Evolutionary conservation across 1,140 invertebrate genomes (phyloP).

Genomic region (Idris sp.): DNA sequence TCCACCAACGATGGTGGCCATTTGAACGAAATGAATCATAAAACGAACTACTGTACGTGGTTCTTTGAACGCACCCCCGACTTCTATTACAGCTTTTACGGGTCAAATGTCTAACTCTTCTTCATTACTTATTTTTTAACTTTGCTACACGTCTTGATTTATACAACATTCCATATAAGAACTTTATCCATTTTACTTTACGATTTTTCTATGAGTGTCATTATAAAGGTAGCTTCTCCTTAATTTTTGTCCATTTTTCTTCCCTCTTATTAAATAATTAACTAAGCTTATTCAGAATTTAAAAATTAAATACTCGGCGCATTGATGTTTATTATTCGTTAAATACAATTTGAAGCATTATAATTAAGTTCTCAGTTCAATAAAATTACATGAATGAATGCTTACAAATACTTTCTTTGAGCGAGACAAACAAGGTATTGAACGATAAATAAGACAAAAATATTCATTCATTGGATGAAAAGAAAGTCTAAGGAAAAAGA

Average conservation of each 20-base stretch:
- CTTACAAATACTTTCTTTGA: slow-evolving; percentile 29
- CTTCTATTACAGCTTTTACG: slow-evolving; percentile 22
- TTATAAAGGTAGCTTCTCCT: slow-evolving; percentile 13
- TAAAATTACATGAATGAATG: slow-evolving; percentile 30
- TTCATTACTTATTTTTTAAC: slow-evolving; percentile 67
- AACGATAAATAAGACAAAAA: slow-evolving; percentile 50
- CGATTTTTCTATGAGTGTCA: slow-evolving; percentile 47
- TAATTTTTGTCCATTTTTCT: slow-evolving; percentile 22
- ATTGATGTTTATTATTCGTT: slow-evolving; percentile 13
- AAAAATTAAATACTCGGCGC: too few species aligned
- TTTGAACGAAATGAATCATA: slow-evolving; percentile 77
- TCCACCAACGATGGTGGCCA: slow-evolving; percentile 69
- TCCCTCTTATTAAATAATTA: slow-evolving; percentile 32
- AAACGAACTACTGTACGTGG: slow-evolving; percentile 72
- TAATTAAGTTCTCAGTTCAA: slow-evolving; percentile 31
- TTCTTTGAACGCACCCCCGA: slow-evolving; percentile 67
- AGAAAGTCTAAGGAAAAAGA: slow-evolving; percentile 30
- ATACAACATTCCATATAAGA: slow-evolving; percentile 71
- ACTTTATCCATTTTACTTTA: slow-evolving; percentile 74
- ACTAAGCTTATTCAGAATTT: too few species aligned
- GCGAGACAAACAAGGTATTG: slow-evolving; percentile 33
- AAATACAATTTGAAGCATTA: slow-evolving; percentile 12
- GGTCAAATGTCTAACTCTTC: slow-evolving; percentile 69
- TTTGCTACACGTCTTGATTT: slow-evolving; percentile 74
- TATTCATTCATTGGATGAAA: slow-evolving; percentile 17